Percentiles rank a stretch among this genome's conserved stretches.
Conservation (phyloP, 2,797 vertebrate genomes). For the Arremon aurantiirostris region DNA sequence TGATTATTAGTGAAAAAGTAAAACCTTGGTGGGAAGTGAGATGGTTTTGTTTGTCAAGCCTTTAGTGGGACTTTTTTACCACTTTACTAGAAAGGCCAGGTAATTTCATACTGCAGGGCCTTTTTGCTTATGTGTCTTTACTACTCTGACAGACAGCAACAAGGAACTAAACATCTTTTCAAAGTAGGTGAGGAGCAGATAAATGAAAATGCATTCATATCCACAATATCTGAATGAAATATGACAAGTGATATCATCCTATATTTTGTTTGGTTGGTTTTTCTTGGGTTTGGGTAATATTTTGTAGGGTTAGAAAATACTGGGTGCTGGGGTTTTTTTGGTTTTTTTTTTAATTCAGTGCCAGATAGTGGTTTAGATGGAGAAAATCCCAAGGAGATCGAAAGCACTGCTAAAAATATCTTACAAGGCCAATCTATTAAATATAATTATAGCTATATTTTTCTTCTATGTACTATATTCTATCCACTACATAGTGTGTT, state of each 20-base stretch:
- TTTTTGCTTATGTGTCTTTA: neutral
- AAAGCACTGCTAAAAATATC: neutral
- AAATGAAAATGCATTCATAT: neutral
- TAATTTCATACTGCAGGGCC: neutral
- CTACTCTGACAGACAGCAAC: neutral
- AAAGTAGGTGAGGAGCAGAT: neutral
- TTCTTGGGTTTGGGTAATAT: neutral
- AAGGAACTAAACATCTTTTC: neutral
- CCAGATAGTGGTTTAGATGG: neutral
- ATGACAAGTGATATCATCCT: neutral
- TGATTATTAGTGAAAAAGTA: neutral
- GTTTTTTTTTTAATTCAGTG: neutral
- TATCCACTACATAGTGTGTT: neutral
- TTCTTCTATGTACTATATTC: neutral
- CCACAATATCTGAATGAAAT: neutral
- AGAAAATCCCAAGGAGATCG: neutral
- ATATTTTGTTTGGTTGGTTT: neutral
- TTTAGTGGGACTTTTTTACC: neutral
- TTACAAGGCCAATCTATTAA: neutral
- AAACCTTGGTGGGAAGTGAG: neutral
- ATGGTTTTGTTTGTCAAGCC: neutral
- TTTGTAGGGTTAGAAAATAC: neutral
- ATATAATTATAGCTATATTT: neutral
- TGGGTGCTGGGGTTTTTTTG: neutral
- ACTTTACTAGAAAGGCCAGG: neutral